Percentiles rank a stretch among this genome's conserved stretches.
Conservation (phyloP, 1,140 invertebrate genomes). For the Acarapis woodi region DNA sequence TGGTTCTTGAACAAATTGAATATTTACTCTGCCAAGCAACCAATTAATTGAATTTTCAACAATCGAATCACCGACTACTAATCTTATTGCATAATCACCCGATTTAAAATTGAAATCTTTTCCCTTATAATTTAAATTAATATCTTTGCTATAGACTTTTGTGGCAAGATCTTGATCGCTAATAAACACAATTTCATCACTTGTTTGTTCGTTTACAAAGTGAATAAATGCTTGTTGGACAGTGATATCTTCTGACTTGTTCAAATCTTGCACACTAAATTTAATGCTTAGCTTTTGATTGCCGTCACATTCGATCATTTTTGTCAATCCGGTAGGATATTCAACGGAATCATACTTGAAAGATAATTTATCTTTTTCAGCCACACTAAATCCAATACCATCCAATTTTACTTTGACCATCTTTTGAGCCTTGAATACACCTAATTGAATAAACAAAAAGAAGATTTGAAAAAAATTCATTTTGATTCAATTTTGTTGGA, state of each 20-base stretch:
- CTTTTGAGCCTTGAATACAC: too few species aligned
- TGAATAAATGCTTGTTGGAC: slow-evolving; percentile 80
- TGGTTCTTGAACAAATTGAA: too few species aligned
- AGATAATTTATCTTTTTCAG: slow-evolving; percentile 35
- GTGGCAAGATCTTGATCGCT: slow-evolving; percentile 46
- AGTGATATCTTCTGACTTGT: slow-evolving; percentile 29
- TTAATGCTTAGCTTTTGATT: slow-evolving; percentile 62
- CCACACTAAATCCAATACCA: slow-evolving; percentile 53
- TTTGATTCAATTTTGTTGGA: too few species aligned
- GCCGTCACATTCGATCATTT: slow-evolving; percentile 39
- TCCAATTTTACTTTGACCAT: slow-evolving; percentile 36
- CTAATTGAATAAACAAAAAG: too few species aligned
- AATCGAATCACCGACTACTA: slow-evolving; percentile 67
- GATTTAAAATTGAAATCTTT: slow-evolving; percentile 45
- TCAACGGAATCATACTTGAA: slow-evolving; percentile 23
- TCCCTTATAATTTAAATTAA: slow-evolving; percentile 48
- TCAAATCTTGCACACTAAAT: slow-evolving; percentile 43
- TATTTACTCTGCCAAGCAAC: slow-evolving; percentile 27
- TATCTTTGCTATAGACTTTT: slow-evolving; percentile 55
- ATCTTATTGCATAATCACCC: slow-evolving; percentile 45
- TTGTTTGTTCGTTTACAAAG: slow-evolving; percentile 29
- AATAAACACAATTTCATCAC: slow-evolving; percentile 67
- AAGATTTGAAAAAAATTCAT: too few species aligned
- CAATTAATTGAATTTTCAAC: slow-evolving; percentile 66
- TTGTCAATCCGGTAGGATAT: slow-evolving; percentile 30